Evolutionary conservation across 2,888 invertebrate genomes (phyloP).

Genomic region (Mesodorylaimus sp.): DNA sequence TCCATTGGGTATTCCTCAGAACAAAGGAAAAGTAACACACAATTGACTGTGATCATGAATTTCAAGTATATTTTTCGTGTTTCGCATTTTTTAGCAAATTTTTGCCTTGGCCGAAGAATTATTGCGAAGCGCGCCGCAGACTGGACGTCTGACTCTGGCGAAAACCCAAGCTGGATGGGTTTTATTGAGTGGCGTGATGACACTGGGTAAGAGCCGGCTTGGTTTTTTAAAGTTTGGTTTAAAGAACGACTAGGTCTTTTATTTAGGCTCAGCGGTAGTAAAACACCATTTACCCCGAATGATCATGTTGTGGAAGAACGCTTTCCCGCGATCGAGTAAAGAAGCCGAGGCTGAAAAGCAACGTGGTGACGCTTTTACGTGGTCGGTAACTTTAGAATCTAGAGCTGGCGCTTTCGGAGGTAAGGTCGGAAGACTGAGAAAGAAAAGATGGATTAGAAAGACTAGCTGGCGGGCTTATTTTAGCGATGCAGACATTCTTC

Average conservation of each 20-base stretch:
- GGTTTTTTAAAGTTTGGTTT: conserved; percentile 2
- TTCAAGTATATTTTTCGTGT: background rate
- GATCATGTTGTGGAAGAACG: conserved; percentile 85
- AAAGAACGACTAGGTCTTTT: background rate
- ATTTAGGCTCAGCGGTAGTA: conserved; percentile 64
- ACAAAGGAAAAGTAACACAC: conserved; percentile 71
- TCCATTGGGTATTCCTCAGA: conserved; percentile 81
- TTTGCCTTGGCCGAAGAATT: conserved; percentile 93
- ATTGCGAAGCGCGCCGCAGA: conserved; percentile 82
- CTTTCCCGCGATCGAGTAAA: conserved; percentile 84
- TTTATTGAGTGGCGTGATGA: conserved; percentile 85
- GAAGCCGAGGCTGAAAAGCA: conserved; percentile 85
- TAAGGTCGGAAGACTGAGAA: conserved; percentile 14
- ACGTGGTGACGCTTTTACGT: conserved; percentile 93
- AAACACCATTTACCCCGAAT: conserved; percentile 76
- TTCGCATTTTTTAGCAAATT: conserved; percentile 42
- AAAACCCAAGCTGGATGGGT: conserved; percentile 95
- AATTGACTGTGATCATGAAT: background rate
- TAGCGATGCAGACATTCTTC: conserved; percentile 75
- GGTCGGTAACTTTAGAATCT: conserved; percentile 76
- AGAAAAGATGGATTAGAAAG: too few relatives aligned
- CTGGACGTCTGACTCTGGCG: conserved; percentile 76
- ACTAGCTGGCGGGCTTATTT: too few relatives aligned
- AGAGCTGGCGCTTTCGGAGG: conserved; percentile 76
- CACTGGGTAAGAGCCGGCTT: conserved; percentile 50